Evolutionary conservation across 1,140 invertebrate species (phyloP).

Genomic region (Lordiphosa clarofinis): DNA sequence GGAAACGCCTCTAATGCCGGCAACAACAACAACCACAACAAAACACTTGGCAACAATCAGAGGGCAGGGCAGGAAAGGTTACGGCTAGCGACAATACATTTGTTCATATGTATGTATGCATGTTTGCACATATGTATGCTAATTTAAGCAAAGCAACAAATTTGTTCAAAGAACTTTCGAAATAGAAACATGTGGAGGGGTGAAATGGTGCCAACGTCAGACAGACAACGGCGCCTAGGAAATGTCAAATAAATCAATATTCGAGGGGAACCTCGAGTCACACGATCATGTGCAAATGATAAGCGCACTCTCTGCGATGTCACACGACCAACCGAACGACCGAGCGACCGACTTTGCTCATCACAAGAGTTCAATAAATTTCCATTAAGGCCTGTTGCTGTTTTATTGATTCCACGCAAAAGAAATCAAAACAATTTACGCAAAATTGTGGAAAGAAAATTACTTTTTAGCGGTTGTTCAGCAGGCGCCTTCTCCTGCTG

Average conservation of each 20-base stretch:
- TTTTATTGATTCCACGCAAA: constrained; percentile 66
- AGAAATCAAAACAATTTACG: constrained; percentile 74
- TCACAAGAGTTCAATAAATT: constrained; percentile 64
- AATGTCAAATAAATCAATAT: constrained; percentile 52
- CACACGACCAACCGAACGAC: constrained; percentile 55
- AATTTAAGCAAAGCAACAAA: constrained; percentile 41
- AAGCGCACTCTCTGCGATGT: constrained; percentile 44
- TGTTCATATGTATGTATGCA: background rate
- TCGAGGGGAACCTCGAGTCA: constrained; percentile 21
- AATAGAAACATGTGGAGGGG: constrained; percentile 5
- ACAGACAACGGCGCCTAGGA: constrained; percentile 13
- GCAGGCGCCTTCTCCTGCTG: constrained; percentile 3
- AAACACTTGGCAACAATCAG: constrained; percentile 43
- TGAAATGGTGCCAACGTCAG: constrained; percentile 16
- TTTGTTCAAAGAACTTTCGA: constrained; percentile 7
- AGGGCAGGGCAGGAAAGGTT: constrained; percentile 11
- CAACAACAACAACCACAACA: constrained; percentile 18
- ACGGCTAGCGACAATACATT: constrained; percentile 16
- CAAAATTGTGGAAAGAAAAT: constrained; percentile 54
- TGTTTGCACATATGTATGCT: constrained; percentile 12
- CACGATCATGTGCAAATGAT: constrained; percentile 74
- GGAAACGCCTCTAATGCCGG: constrained; percentile 32
- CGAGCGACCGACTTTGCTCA: constrained; percentile 15
- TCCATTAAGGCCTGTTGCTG: constrained; percentile 37
- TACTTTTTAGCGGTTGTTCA: constrained; percentile 32